Conservation (phyloP, 2,888 invertebrate species). For the Bombyx huttoni region DNA sequence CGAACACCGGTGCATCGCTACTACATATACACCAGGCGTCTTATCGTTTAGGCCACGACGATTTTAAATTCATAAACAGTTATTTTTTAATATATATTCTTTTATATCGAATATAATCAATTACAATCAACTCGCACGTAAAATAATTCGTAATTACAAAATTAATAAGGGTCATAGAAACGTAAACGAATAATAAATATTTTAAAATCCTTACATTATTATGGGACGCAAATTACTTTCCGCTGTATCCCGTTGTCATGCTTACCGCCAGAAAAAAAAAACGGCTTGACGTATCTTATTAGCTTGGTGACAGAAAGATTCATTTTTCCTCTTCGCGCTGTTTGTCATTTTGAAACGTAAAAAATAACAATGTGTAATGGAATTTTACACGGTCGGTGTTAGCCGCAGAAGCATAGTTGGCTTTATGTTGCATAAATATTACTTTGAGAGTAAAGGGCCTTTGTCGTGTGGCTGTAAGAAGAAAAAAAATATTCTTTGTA, state of each 20-base stretch:
- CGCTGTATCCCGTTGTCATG: background rate
- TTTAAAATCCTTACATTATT: background rate
- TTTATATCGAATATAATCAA: too few relatives aligned
- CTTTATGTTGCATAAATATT: slow-evolving; percentile 5
- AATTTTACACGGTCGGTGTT: background rate
- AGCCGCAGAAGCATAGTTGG: slow-evolving; percentile 3
- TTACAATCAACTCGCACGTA: too few relatives aligned
- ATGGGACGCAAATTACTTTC: background rate
- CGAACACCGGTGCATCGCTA: too few relatives aligned
- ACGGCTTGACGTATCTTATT: slow-evolving; percentile 28
- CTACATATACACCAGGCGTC: too few relatives aligned
- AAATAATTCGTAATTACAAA: too few relatives aligned
- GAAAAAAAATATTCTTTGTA: background rate
- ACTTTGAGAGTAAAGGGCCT: background rate
- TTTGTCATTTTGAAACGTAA: slow-evolving; percentile 36
- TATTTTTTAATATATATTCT: too few relatives aligned
- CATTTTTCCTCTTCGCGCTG: slow-evolving; percentile 34
- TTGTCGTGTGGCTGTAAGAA: background rate
- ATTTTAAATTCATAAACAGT: too few relatives aligned
- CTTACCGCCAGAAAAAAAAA: slow-evolving; percentile 17
- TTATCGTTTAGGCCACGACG: too few relatives aligned
- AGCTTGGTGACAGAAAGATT: slow-evolving; percentile 48
- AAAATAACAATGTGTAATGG: slow-evolving; percentile 3
- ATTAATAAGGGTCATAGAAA: background rate
- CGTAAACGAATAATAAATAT: background rate